Percentiles rank a stretch among this genome's conserved stretches.
phyloP scores from a whole-genome alignment of 2,888 invertebrate genomes.

The Phortica magna region DNA sequence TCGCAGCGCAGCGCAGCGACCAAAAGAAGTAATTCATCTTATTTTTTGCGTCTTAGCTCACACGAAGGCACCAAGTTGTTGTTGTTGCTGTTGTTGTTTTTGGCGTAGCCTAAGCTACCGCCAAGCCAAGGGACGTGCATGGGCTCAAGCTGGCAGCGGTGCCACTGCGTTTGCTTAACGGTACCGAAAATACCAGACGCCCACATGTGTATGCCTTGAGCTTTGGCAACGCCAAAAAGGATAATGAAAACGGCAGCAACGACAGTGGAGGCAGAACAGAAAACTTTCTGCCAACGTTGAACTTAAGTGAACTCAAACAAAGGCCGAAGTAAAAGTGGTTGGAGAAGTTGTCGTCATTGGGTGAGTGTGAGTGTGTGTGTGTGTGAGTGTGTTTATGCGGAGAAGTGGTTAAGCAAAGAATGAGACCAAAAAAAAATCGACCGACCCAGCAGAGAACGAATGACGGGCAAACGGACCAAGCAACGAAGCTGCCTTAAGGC shows the following conservation, averaged over 20 bases:
- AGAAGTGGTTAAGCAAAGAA: not conserved
- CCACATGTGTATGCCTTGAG: constrained; percentile 65
- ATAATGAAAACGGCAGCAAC: constrained; percentile 66
- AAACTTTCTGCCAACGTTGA: constrained; percentile 62
- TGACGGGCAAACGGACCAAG: constrained; percentile 1
- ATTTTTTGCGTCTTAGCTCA: constrained; percentile 54
- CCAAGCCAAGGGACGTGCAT: constrained; percentile 13
- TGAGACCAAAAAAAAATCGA: not conserved
- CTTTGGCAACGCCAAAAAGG: constrained; percentile 67
- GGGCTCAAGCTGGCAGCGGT: not conserved
- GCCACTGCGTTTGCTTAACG: not conserved
- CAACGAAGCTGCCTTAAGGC: constrained; percentile 66
- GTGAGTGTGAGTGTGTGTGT: too few relatives aligned
- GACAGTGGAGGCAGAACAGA: constrained; percentile 37
- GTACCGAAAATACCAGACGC: constrained; percentile 53
- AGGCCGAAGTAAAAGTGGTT: constrained; percentile 52
- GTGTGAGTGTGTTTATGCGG: too few relatives aligned
- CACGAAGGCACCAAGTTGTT: not conserved
- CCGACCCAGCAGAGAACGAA: not conserved
- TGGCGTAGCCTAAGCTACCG: constrained; percentile 18
- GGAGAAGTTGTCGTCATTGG: constrained; percentile 26
- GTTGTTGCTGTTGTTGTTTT: constrained; percentile 2
- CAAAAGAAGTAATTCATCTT: constrained; percentile 74
- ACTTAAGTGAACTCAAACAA: constrained; percentile 73
- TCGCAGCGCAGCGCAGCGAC: constrained; percentile 72